These are phyloP conservation scores for Zelleria hepariella DNA, from an alignment of 2,888 invertebrate genomes.

Conservation along the genomic window DNA sequence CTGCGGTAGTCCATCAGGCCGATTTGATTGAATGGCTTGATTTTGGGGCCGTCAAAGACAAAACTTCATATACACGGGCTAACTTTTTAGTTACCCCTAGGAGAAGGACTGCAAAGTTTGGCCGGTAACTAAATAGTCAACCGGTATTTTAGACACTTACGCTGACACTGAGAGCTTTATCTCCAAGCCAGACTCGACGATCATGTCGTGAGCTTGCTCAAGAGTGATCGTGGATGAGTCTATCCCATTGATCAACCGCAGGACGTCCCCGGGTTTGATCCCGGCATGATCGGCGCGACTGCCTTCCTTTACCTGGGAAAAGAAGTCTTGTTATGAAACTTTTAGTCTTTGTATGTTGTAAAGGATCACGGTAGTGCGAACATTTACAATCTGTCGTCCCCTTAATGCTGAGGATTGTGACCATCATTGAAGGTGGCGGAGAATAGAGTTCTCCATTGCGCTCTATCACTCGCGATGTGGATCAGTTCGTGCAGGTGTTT, in stretches of 20 bases:
- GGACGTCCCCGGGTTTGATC: conserved; percentile 26
- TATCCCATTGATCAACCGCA: conserved; percentile 27
- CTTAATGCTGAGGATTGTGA: no score
- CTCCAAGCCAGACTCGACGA: conserved; percentile 28
- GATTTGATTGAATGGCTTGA: no score
- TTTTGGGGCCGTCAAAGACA: no score
- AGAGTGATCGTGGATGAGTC: conserved; percentile 25
- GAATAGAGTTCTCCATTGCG: no score
- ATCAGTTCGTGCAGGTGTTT: no score
- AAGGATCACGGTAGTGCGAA: no score
- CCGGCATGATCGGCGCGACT: conserved; percentile 30
- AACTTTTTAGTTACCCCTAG: not conserved
- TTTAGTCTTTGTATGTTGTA: not conserved
- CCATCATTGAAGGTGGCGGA: no score
- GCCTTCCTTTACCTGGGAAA: conserved; percentile 24
- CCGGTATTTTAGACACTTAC: conserved; percentile 17
- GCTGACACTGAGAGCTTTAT: conserved; percentile 25
- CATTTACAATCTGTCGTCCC: no score
- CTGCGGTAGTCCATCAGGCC: no score
- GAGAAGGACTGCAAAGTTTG: no score
- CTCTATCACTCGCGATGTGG: no score
- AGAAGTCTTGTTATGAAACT: not conserved
- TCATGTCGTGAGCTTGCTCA: conserved; percentile 31
- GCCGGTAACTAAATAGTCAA: not conserved
- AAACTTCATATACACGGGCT: no score